Percentiles rank a stretch among this genome's conserved stretches.
Conservation (phyloP, 2,113 vertebrate species). For the Heptranchias perlo region DNA sequence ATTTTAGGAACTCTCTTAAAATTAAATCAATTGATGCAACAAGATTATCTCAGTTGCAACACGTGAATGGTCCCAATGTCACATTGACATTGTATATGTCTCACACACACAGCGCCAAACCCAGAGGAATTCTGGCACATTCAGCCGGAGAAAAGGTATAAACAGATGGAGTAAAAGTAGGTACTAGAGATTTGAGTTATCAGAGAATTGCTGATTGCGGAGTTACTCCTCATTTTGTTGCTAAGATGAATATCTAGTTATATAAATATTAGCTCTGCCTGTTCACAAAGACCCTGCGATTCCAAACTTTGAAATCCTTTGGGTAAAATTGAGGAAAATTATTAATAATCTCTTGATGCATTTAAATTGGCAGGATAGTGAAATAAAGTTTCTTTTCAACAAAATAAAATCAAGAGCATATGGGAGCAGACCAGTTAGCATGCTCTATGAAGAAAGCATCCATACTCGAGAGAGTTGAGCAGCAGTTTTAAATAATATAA, state of each 20-base stretch:
- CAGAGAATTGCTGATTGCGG: neutral
- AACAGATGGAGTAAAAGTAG: conserved; percentile 31
- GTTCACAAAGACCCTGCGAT: no score
- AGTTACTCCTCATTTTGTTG: neutral
- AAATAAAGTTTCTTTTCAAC: neutral
- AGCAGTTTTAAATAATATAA: conserved; percentile 2
- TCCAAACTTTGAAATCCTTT: neutral
- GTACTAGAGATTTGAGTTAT: neutral
- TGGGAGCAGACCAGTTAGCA: neutral
- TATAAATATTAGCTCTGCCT: neutral
- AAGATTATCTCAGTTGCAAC: conserved; percentile 8
- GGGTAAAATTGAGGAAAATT: neutral
- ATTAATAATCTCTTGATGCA: neutral
- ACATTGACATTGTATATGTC: conserved; percentile 6
- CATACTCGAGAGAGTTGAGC: neutral
- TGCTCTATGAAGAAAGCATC: neutral
- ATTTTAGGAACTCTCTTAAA: neutral
- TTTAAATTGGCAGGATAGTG: neutral
- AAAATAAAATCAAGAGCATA: neutral
- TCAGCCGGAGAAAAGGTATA: conserved; percentile 1
- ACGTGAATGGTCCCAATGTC: conserved; percentile 8
- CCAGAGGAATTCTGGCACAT: conserved; percentile 28
- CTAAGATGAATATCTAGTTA: neutral
- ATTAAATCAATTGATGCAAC: conserved; percentile 19
- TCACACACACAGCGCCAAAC: neutral